Conservation (phyloP, 2,797 vertebrate genomes). For the Lepus oiostolus region DNA sequence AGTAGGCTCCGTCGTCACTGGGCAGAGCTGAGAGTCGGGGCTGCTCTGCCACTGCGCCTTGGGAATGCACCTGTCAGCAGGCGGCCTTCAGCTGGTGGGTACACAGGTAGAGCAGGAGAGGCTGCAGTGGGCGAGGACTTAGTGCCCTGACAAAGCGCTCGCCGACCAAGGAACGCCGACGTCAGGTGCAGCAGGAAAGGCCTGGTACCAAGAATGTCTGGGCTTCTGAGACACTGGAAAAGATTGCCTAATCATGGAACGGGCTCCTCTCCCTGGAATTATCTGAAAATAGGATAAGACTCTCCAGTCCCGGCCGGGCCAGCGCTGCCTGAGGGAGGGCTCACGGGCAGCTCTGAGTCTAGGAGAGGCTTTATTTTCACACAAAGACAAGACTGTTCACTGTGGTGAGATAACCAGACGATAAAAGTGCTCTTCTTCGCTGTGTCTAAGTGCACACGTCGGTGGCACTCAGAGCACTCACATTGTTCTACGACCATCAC, state of each 20-base stretch:
- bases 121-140: background rate
- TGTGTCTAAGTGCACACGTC: background rate
- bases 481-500: too few relatives aligned
- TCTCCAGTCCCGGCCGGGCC: conserved; percentile 3
- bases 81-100: background rate
- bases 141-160: conserved; percentile 70
- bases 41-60: background rate
- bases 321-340: background rate
- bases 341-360: background rate
- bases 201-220: conserved; percentile 78
- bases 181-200: conserved; percentile 73
- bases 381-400: background rate
- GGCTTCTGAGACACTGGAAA: conserved; percentile 80
- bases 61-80: background rate
- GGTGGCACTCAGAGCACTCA: background rate
- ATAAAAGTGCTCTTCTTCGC: background rate
- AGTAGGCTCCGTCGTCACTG: background rate
- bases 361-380: background rate
- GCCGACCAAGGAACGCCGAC: conserved; percentile 75
- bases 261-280: conserved; percentile 79
- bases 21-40: background rate
- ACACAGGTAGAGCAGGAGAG: background rate
- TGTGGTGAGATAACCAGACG: background rate
- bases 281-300: conserved; percentile 74
- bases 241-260: conserved; percentile 73